A percentile compares a stretch with the other conserved stretches of the same genome.
Evolutionary conservation across 2,888 invertebrate genomes (phyloP).

Genomic region (Acanthopleura granulata): DNA sequence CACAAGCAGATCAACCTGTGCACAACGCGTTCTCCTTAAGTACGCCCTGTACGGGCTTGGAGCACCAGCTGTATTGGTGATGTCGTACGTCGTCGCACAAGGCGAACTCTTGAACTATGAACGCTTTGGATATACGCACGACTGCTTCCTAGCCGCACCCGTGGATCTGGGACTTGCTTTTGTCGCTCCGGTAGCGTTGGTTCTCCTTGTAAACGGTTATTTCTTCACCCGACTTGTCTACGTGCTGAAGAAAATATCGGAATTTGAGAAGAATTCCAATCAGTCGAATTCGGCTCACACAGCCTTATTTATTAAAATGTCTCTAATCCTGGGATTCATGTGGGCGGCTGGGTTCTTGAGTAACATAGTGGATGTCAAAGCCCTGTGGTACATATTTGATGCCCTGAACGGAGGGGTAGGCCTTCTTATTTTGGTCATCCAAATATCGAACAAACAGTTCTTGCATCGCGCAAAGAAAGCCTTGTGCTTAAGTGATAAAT

Average conservation of each 20-base stretch:
- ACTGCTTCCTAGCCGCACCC: not conserved
- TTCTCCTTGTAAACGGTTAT: not conserved
- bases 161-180: not conserved
- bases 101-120: not conserved
- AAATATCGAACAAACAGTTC: not conserved
- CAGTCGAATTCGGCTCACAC: not conserved
- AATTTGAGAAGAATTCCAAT: not conserved
- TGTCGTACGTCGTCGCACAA: not conserved
- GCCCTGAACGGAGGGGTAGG: not conserved
- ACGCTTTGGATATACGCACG: not conserved
- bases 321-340: not conserved
- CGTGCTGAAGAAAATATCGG: not conserved
- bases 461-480: not conserved
- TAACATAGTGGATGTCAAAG: not conserved
- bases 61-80: not conserved
- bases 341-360: not conserved
- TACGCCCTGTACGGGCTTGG: not conserved
- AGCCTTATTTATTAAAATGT: not conserved
- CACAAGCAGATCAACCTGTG: not conserved
- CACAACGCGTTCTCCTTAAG: not conserved
- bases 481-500: not conserved
- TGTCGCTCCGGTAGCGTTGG: not conserved
- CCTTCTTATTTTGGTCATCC: not conserved
- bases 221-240: not conserved
- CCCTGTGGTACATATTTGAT: not conserved